A percentile compares a stretch with the other conserved stretches of the same genome.
These are phyloP conservation scores for Paguma larvata DNA, from an alignment of 2,797 vertebrate genomes.

Conservation along the genomic window DNA sequence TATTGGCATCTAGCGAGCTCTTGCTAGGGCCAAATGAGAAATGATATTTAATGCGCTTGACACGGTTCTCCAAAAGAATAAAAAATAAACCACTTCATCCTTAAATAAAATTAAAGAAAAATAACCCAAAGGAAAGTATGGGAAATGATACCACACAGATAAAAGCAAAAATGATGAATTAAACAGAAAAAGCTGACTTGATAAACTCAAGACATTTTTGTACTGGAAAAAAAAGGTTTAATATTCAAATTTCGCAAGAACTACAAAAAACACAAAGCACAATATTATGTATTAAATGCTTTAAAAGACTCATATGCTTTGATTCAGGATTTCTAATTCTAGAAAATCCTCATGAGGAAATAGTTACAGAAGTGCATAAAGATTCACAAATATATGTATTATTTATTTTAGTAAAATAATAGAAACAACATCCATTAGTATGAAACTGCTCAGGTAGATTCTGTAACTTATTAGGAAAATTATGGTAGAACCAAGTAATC, in stretches of 20 bases:
- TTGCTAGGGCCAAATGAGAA: not conserved
- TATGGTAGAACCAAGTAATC: not conserved
- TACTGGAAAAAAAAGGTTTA: not conserved
- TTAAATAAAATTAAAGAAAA: constrained; percentile 34
- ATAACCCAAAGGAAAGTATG: not conserved
- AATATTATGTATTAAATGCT: not conserved
- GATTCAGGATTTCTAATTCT: not conserved
- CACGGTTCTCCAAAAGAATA: not conserved
- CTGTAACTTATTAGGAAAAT: not conserved
- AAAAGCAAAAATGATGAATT: not conserved
- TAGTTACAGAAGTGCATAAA: not conserved
- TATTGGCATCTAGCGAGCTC: not conserved
- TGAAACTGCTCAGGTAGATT: not conserved
- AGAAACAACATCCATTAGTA: not conserved
- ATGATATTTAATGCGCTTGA: not conserved
- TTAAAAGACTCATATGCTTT: not conserved
- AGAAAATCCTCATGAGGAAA: constrained; percentile 42
- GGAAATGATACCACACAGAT: not conserved
- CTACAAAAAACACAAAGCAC: not conserved
- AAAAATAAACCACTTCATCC: not conserved
- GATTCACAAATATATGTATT: not conserved
- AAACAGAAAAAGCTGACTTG: not conserved
- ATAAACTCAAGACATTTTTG: not conserved
- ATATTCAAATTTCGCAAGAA: constrained; percentile 7
- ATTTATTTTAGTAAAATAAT: constrained; percentile 10